phyloP scores from a whole-genome alignment of 2,888 invertebrate genomes.

The Thymelicus sylvestris region DNA sequence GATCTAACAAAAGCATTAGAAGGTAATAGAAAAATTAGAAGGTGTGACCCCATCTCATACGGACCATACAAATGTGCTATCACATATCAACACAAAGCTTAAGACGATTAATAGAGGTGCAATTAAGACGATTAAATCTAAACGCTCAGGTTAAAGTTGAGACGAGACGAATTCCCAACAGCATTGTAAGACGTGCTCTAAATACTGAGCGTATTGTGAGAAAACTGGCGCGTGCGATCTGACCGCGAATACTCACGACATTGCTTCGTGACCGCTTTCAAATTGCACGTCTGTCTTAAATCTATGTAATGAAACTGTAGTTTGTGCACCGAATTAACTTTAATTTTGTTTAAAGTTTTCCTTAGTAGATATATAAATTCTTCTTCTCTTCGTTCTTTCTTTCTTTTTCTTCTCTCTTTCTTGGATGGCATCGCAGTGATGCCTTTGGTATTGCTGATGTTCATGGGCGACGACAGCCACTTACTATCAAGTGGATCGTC shows the following conservation, averaged over 20 bases:
- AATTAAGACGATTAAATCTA: constrained; percentile 22
- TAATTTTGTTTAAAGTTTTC: background rate
- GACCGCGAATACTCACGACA: constrained; percentile 42
- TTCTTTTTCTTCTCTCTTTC: too few relatives aligned
- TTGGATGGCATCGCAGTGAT: too few relatives aligned
- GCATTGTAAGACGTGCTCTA: constrained; percentile 22
- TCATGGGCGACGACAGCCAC: too few relatives aligned
- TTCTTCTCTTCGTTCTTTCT: too few relatives aligned
- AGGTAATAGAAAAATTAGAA: background rate
- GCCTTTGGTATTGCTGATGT: too few relatives aligned
- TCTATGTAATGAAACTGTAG: constrained; percentile 43
- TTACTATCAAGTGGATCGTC: too few relatives aligned
- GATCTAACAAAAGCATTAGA: background rate
- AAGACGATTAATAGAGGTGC: constrained; percentile 12
- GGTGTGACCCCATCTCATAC: background rate
- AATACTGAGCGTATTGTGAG: constrained; percentile 34
- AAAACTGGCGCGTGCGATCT: constrained; percentile 46
- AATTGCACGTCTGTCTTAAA: constrained; percentile 41
- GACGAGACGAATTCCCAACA: constrained; percentile 24
- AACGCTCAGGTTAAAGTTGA: constrained; percentile 27
- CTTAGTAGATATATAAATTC: background rate
- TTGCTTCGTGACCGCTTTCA: constrained; percentile 43
- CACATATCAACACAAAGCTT: background rate
- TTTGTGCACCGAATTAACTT: background rate
- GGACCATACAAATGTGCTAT: background rate